Conservation (phyloP, 2,797 vertebrate genomes). For the Gallirallus australis region DNA sequence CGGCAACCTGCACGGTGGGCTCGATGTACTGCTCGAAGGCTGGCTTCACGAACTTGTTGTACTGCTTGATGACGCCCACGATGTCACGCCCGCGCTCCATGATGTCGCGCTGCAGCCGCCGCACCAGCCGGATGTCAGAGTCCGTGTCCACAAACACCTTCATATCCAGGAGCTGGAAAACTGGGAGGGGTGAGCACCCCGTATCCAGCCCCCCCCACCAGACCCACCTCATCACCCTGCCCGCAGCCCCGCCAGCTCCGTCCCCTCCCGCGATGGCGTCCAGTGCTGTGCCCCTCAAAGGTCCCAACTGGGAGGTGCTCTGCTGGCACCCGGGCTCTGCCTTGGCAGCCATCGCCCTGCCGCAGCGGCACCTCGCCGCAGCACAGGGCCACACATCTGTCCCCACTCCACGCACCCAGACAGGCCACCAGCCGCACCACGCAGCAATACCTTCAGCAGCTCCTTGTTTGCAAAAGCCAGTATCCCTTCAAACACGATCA, state of each 20-base stretch:
- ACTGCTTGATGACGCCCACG: slow-evolving; percentile 95
- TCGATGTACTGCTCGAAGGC: slow-evolving; percentile 98
- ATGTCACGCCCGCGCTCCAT: slow-evolving; percentile 91
- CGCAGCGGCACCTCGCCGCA: not conserved
- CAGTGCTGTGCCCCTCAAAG: not conserved
- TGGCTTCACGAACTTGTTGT: slow-evolving; percentile 97
- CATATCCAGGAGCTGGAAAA: slow-evolving; percentile 92
- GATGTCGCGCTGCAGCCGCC: slow-evolving; percentile 93
- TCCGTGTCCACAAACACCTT: slow-evolving; percentile 98
- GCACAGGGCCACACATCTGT: accelerated
- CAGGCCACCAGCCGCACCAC: not conserved
- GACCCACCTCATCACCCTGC: accelerated
- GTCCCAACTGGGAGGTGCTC: accelerated
- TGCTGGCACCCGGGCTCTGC: accelerated
- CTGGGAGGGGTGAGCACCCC: slow-evolving; percentile 38
- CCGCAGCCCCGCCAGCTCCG: not conserved
- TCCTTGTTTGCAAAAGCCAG: slow-evolving; percentile 93
- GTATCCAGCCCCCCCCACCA: not conserved
- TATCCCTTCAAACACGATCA: slow-evolving; percentile 93
- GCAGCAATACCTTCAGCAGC: slow-evolving; percentile 86
- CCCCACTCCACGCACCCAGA: accelerated
- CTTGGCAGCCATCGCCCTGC: accelerated
- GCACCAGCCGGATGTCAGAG: slow-evolving; percentile 94
- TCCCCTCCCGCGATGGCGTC: accelerated
- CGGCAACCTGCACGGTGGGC: slow-evolving; percentile 94